These are phyloP conservation scores for Adelphocoris suturalis DNA, from an alignment of 2,888 invertebrate genomes.

Conservation along the genomic window DNA sequence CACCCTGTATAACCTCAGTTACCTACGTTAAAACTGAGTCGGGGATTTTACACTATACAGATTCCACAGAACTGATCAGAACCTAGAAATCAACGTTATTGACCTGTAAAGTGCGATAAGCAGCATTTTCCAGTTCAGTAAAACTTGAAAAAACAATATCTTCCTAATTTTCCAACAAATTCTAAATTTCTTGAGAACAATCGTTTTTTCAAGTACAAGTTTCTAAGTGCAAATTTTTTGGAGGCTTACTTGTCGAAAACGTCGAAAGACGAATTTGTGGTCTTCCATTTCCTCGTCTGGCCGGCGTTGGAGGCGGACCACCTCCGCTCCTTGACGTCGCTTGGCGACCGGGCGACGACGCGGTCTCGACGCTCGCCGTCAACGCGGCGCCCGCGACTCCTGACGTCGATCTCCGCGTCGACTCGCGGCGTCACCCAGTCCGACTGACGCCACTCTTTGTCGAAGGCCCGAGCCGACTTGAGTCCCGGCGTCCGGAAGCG, in stretches of 20 bases:
- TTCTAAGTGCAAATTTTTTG: too few species aligned
- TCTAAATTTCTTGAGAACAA: too few species aligned
- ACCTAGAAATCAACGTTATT: too few species aligned
- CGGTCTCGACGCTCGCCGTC: not conserved
- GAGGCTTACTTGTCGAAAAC: slow-evolving; percentile 48
- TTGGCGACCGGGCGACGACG: not conserved
- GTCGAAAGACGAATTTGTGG: slow-evolving; percentile 48
- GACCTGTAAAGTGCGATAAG: too few species aligned
- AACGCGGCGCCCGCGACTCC: not conserved
- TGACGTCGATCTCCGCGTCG: not conserved
- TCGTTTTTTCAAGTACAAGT: too few species aligned
- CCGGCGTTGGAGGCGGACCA: slow-evolving; percentile 24
- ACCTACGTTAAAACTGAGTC: too few species aligned
- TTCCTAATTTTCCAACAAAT: too few species aligned
- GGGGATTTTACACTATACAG: too few species aligned
- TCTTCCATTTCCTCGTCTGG: slow-evolving; percentile 33
- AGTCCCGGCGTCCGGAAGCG: slow-evolving; percentile 1
- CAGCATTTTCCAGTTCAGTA: too few species aligned
- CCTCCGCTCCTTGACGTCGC: not conserved
- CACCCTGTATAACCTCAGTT: too few species aligned
- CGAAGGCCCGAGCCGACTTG: not conserved
- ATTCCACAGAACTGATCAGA: too few species aligned
- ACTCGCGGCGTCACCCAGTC: not conserved
- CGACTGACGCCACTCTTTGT: not conserved
- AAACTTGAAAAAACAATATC: too few species aligned